Conservation (phyloP, 1,140 invertebrate genomes). For the Eumaeus atala region DNA sequence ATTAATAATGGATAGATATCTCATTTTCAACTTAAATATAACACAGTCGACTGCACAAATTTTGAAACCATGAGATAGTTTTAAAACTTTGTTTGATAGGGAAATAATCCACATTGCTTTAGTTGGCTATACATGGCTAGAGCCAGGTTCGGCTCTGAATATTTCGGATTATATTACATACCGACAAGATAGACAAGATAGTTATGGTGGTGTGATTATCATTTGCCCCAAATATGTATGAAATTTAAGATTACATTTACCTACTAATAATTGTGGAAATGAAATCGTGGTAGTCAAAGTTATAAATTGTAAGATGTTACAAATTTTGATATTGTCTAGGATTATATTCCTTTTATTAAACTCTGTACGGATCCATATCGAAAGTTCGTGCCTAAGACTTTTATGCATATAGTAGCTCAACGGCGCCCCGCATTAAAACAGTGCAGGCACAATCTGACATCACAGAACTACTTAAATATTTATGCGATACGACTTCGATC, state of each 20-base stretch:
- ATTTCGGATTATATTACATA: slow-evolving; percentile 25
- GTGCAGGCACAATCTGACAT: slow-evolving; percentile 7
- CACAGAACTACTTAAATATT: too few relatives aligned
- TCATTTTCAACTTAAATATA: slow-evolving; percentile 8
- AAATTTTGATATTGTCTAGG: slow-evolving; percentile 11
- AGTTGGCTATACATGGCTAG: slow-evolving; percentile 26
- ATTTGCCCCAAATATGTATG: slow-evolving; percentile 24
- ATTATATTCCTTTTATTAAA: slow-evolving; percentile 13
- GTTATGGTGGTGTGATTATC: slow-evolving; percentile 30
- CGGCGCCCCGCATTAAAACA: slow-evolving; percentile 11
- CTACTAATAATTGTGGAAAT: slow-evolving; percentile 20
- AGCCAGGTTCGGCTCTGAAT: slow-evolving; percentile 7
- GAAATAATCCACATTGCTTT: slow-evolving; percentile 25
- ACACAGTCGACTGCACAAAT: slow-evolving; percentile 20
- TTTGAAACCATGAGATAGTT: slow-evolving; percentile 11
- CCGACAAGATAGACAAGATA: slow-evolving; percentile 22
- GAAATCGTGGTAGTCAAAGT: slow-evolving; percentile 20
- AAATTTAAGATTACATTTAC: slow-evolving; percentile 6
- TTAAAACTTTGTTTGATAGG: slow-evolving; percentile 11
- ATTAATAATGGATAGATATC: slow-evolving; percentile 15
- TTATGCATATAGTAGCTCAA: slow-evolving; percentile 3
- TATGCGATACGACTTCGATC: too few relatives aligned
- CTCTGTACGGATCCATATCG: not conserved
- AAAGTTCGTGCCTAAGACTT: slow-evolving; percentile 11
- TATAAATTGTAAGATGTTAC: slow-evolving; percentile 19